Evolutionary conservation across 2,888 invertebrate species (phyloP), one percentile per base, ranked within the genome.

Genomic region (Drosophila peninsularis): DNA sequence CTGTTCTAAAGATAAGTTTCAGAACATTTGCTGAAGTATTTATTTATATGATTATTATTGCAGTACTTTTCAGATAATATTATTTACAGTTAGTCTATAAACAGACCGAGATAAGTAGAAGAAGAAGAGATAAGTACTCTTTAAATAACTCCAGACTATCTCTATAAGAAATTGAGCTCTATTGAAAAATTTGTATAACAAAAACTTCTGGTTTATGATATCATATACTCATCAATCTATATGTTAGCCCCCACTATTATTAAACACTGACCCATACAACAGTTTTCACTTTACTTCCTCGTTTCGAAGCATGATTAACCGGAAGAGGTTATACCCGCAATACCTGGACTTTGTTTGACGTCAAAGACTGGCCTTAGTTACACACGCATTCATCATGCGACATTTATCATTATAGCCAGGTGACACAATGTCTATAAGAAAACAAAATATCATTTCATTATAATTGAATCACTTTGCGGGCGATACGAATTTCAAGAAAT

Each of bases 361-460:
- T 77, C 77, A 77, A 42, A 27, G n/a, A 14, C 13, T 65, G 47
- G 52, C 58, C 67, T 75, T 77, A 77, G 67, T 67, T 71, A 75
- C 55, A 53, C 10, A 13, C 27, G 19, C 42, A 75, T 57, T 55
- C 57, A 52, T 37, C 65, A 75, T 67, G 71, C 72, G 61, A 62
- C 71, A 64, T 71, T 13, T 49, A 45, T 27, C 32, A 39, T 52
- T 45, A 32, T 39, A 36, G 39, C 30, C 37, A 50, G 85, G 85
- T 83, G 85, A 83, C 83, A 88, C 64, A 75, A 85, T 83, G 83
- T 83, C 83, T 83, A 83, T 83, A 79, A 85, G 75, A 63, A 85
- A 83, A 65, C 49, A 34, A 54, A 57, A 56, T 75, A 69, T 69
- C 58, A 78, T 69, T 80, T 82, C 77, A 71, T 71, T 79, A 79